Conservation (phyloP, 1,140 invertebrate species). For the Scaptomyza pallida region DNA sequence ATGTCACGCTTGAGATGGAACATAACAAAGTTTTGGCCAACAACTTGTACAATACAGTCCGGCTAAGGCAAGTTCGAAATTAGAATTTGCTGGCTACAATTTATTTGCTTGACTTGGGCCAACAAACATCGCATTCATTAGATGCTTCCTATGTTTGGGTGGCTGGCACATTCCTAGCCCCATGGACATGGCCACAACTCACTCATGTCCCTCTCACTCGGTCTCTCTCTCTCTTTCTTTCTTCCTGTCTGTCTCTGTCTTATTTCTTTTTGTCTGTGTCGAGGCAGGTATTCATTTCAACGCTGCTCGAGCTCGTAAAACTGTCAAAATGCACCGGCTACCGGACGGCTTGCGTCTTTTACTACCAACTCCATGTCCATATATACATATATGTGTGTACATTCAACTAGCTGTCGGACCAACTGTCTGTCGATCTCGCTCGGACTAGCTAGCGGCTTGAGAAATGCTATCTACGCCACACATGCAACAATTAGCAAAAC, state of each 20-base stretch:
- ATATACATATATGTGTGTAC: too few relatives aligned
- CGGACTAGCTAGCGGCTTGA: conserved; percentile 32
- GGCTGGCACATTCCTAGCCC: conserved; percentile 68
- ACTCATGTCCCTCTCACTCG: conserved; percentile 30
- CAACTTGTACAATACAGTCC: conserved; percentile 1
- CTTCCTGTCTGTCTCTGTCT: neutral
- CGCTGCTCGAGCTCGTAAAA: conserved; percentile 76
- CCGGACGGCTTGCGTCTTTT: conserved; percentile 48
- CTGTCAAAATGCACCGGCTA: conserved; percentile 82
- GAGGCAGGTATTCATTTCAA: conserved; percentile 78
- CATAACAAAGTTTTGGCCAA: neutral
- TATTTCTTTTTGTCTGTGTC: neutral
- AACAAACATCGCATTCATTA: conserved; percentile 68
- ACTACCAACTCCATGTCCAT: conserved; percentile 11
- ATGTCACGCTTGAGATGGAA: neutral
- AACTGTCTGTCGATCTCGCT: conserved; percentile 3
- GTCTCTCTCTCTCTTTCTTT: neutral
- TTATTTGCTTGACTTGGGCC: conserved; percentile 52
- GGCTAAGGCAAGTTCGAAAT: conserved; percentile 31
- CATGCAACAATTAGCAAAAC: conserved; percentile 83
- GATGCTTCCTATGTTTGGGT: conserved; percentile 75
- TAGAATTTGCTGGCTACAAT: conserved; percentile 32
- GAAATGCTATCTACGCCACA: conserved; percentile 81
- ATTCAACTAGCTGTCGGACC: conserved; percentile 9
- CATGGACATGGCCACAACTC: conserved; percentile 74